Conservation (phyloP, 2,888 invertebrate species). For the Noctua janthina region DNA sequence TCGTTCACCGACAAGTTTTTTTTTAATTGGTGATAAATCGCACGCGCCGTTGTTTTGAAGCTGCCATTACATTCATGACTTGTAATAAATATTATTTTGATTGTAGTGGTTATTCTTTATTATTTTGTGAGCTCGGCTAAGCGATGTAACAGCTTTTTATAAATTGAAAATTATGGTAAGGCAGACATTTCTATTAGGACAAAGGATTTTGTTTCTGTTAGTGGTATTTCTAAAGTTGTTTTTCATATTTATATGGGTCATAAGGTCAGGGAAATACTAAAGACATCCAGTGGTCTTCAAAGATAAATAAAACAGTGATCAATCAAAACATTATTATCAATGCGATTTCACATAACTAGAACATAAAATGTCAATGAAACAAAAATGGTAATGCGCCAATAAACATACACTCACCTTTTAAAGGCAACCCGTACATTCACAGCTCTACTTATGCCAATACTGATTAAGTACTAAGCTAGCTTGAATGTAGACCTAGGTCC, state of each 20-base stretch:
- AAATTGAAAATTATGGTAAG: neutral
- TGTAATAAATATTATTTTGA: slow-evolving; percentile 29
- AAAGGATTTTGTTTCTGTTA: too few relatives aligned
- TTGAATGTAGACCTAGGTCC: slow-evolving; percentile 35
- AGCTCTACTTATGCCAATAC: slow-evolving; percentile 44
- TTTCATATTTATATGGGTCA: too few relatives aligned
- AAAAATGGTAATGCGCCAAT: slow-evolving; percentile 26
- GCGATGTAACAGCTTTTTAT: neutral
- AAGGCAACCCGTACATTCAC: slow-evolving; percentile 30
- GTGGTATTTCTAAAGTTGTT: too few relatives aligned
- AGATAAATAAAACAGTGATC: too few relatives aligned
- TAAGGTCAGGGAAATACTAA: too few relatives aligned
- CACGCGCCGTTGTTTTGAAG: neutral
- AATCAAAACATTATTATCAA: neutral
- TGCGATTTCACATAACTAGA: slow-evolving; percentile 1
- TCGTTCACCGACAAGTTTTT: slow-evolving; percentile 17
- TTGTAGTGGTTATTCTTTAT: slow-evolving; percentile 9
- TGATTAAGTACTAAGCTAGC: slow-evolving; percentile 31
- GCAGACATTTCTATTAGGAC: too few relatives aligned
- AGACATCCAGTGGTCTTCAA: too few relatives aligned
- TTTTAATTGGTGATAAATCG: slow-evolving; percentile 48
- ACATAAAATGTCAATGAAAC: slow-evolving; percentile 44
- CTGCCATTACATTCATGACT: slow-evolving; percentile 3
- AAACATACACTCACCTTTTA: slow-evolving; percentile 37
- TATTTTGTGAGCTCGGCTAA: neutral